phyloP scores from a whole-genome alignment of 2,888 invertebrate genomes.

The Acanthopleura granulata region DNA sequence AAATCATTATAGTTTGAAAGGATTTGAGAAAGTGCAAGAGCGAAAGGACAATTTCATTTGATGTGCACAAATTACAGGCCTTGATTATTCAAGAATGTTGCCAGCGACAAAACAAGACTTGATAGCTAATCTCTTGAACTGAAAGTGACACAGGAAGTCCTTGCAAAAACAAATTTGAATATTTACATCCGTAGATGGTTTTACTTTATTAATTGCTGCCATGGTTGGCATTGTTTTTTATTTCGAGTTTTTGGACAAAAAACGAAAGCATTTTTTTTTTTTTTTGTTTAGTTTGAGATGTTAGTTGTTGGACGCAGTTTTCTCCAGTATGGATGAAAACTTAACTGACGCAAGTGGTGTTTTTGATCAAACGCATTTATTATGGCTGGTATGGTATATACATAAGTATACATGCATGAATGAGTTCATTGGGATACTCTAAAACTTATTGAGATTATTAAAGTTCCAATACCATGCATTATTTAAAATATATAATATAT shows the following conservation, averaged over 20 bases:
- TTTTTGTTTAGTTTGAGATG: background rate
- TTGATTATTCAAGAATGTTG: background rate
- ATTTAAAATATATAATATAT: conserved; percentile 17
- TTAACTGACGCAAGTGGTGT: background rate
- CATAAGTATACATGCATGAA: conserved; percentile 8
- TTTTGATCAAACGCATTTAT: conserved; percentile 19
- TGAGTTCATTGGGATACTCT: conserved; percentile 12
- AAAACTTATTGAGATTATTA: conserved; percentile 16
- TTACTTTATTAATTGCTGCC: background rate
- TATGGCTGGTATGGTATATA: conserved; percentile 4
- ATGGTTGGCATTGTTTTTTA: conserved; percentile 3
- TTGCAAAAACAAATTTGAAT: background rate
- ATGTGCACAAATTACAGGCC: background rate
- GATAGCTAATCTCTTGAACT: background rate
- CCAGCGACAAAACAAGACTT: too few relatives aligned
- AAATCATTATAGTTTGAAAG: background rate
- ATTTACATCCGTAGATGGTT: too few relatives aligned
- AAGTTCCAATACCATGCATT: conserved; percentile 16
- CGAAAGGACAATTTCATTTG: conserved; percentile 10
- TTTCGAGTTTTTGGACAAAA: background rate
- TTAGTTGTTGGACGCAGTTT: conserved; percentile 6
- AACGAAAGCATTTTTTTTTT: background rate
- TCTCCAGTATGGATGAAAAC: background rate
- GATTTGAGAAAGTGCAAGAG: conserved; percentile 8
- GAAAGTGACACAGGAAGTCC: background rate